Evolutionary conservation across 2,113 vertebrate genomes (phyloP).

Genomic region (Gymnobelideus leadbeateri): DNA sequence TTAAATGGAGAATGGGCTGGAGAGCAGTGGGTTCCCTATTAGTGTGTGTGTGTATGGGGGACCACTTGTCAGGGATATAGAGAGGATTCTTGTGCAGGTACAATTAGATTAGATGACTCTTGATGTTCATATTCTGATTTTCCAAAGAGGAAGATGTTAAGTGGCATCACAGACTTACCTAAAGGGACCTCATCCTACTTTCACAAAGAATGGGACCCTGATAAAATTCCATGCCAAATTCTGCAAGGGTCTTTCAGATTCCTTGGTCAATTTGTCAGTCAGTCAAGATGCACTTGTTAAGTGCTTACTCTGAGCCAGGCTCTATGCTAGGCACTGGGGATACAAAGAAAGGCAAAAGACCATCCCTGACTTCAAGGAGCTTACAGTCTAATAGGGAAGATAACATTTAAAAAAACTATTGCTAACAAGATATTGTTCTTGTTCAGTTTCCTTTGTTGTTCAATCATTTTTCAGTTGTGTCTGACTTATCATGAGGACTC

Average conservation of each 20-base stretch:
- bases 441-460: neutral
- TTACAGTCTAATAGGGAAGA: neutral
- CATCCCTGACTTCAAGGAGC: no score
- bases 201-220: neutral
- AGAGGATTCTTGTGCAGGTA: neutral
- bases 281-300: neutral
- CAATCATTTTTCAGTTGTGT: neutral
- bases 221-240: neutral
- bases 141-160: neutral
- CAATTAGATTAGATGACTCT: neutral
- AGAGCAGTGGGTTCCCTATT: neutral
- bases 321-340: neutral
- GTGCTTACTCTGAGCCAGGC: neutral
- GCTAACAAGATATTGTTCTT: neutral
- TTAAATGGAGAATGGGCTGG: neutral
- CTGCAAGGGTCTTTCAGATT: neutral
- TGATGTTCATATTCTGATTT: neutral
- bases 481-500: neutral
- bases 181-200: neutral
- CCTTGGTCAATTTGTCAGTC: neutral
- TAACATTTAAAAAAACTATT: neutral
- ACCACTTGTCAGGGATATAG: neutral
- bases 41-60: no score
- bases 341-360: neutral
- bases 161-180: neutral